Evolutionary conservation across 2,888 invertebrate genomes (phyloP).

Genomic region (Cremastinae sp.): DNA sequence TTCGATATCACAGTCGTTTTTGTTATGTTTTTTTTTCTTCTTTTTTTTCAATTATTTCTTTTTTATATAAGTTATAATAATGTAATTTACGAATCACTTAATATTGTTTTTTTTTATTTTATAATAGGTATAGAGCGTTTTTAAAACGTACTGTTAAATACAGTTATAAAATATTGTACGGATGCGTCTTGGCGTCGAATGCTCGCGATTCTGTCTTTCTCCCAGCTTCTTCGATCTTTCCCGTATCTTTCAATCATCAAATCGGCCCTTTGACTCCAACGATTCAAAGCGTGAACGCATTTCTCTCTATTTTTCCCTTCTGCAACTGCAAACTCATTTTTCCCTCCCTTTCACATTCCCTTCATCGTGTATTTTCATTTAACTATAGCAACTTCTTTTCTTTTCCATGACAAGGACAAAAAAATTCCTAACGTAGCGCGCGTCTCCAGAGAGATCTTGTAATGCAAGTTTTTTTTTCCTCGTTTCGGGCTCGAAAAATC

Average conservation of each 20-base stretch:
- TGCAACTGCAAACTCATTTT: conserved; percentile 79
- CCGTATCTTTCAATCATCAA: conserved; percentile 17
- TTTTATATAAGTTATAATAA: conserved; percentile 37
- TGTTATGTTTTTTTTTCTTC: conserved; percentile 74
- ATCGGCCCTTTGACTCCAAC: conserved; percentile 27
- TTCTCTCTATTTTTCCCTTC: conserved; percentile 57
- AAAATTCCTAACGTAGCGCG: conserved; percentile 12
- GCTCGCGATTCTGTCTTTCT: conserved; percentile 47
- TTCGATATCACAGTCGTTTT: conserved; percentile 81
- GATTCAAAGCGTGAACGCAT: conserved; percentile 36
- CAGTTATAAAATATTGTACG: conserved; percentile 78
- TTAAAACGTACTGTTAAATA: conserved; percentile 76
- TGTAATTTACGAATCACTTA: conserved; percentile 72
- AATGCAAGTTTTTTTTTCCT: conserved; percentile 46
- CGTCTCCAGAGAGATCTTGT: conserved; percentile 48
- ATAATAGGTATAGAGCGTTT: conserved; percentile 74
- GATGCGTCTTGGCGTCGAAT: conserved; percentile 72
- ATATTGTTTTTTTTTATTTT: conserved; percentile 69
- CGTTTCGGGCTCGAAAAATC: not conserved
- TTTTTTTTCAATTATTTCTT: conserved; percentile 25
- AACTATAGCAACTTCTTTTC: conserved; percentile 51
- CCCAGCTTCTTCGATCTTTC: conserved; percentile 24
- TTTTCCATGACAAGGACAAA: conserved; percentile 3
- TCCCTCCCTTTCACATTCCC: conserved; percentile 51
- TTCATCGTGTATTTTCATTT: conserved; percentile 43